Base-by-base conservation (phyloP, 2,888 invertebrate species). In the Ommatoiulus sabulosus region DNA sequence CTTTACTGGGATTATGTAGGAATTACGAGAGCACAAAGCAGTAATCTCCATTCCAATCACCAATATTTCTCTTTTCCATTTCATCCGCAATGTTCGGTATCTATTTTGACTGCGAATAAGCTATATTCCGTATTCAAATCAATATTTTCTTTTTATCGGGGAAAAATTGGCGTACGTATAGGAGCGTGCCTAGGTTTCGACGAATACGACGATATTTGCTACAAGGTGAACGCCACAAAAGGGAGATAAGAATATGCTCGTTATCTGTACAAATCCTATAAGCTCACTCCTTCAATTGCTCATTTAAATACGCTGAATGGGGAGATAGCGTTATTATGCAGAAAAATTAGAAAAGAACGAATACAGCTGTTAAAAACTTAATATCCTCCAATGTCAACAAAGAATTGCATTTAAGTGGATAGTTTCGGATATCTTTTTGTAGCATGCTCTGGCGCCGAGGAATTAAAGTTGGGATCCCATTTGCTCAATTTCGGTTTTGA, bases 321-420 rank as follows among this genome's bases (percentile, higher is more conserved):
- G 35, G 24, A 80, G 80, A 80, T 80, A 80, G 35, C 80, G 80
- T 35, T 35, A 35, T 80, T 80, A 35, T 80, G 15, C 17, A 15
- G 8, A 35, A 35, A 80, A 80, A 80, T 35, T 80, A 80, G 7
- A 80, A 80, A 80, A 10, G 12, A 80, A 24, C 80, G 24, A 80
- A 80, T 80, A 80, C 35, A 80, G 80, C 35, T 80, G 80, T 80
- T 80, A 80, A 80, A 72, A 80, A 80, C 80, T 4, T 80, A 80
- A 80, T 80, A 35, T 35, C 35, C 80, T 35, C 12, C 24, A 80
- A 12, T 80, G 80, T 80, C 80, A 80, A 80, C 80, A 80, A 35
- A 80, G 80, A 80, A 80, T 80, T 80, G 80, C 80, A 35, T 80
- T 80, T 24, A 24, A 24, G 35, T 80, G 35, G 35, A 35, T 35